Percentiles rank a stretch among this genome's conserved stretches.
These are phyloP conservation scores for Xestia sexstrigata DNA, from an alignment of 2,888 invertebrate species.

Conservation along the genomic window DNA sequence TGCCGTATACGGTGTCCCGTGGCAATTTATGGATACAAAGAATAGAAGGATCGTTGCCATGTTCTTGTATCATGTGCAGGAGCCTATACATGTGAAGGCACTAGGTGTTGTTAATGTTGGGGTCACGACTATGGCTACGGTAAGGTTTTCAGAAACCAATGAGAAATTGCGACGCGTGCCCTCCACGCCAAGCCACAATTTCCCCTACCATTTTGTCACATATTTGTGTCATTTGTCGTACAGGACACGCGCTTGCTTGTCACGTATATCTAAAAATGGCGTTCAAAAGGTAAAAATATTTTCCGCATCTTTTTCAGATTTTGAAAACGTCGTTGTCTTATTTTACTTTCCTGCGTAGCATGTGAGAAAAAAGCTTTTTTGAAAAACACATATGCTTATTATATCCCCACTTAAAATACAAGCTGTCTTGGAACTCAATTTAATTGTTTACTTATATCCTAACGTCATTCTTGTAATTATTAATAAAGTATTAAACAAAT, in stretches of 20 bases:
- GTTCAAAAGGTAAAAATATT: no score
- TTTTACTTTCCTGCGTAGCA: slow-evolving; percentile 60
- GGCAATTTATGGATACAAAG: slow-evolving; percentile 71
- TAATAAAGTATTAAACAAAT: background rate
- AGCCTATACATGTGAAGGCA: slow-evolving; percentile 70
- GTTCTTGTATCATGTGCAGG: slow-evolving; percentile 68
- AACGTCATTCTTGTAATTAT: background rate
- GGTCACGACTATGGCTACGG: slow-evolving; percentile 73
- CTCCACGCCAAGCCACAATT: no score
- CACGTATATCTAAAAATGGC: no score
- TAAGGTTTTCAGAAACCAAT: slow-evolving; percentile 38
- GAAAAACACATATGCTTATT: background rate
- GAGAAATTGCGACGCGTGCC: no score
- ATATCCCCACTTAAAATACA: background rate
- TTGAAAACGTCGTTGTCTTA: slow-evolving; percentile 69
- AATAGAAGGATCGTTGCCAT: slow-evolving; percentile 66
- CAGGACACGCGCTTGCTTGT: no score
- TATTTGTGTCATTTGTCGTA: no score
- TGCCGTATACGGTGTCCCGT: slow-evolving; percentile 72
- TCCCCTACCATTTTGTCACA: no score
- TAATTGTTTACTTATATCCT: background rate
- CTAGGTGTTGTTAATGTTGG: slow-evolving; percentile 70
- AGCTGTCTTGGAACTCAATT: background rate
- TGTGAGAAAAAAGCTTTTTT: slow-evolving; percentile 6
- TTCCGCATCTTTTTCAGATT: slow-evolving; percentile 64